phyloP scores from a whole-genome alignment of 2,797 vertebrate species.

The Silurus lanzhouensis region DNA sequence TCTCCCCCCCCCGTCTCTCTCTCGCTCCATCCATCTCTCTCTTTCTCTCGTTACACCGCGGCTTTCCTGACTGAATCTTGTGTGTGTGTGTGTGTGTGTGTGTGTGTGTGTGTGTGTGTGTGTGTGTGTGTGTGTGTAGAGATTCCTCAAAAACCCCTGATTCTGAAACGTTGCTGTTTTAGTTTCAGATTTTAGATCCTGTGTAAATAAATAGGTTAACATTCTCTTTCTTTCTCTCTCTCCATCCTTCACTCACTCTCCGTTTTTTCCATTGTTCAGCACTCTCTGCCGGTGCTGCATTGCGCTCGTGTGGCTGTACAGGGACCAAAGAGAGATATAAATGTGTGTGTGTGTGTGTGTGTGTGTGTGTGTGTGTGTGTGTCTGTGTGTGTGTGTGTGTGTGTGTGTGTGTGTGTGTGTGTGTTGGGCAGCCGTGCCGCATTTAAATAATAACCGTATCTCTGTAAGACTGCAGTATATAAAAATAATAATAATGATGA shows the following conservation, averaged over 20 bases:
- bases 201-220: background rate
- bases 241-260: background rate
- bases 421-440: constrained; percentile 2
- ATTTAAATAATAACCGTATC: background rate
- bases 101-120: background rate
- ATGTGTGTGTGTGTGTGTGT: constrained; percentile 6
- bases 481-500: background rate
- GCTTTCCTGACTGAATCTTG: background rate
- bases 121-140: background rate
- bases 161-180: constrained; percentile 5
- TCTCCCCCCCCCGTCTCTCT: background rate
- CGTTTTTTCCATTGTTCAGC: constrained; percentile 11
- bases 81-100: background rate
- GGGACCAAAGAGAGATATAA: constrained; percentile 43
- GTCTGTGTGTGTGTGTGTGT: constrained; percentile 3
- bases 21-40: background rate
- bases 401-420: background rate
- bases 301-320: constrained; percentile 52
- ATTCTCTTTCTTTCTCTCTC: background rate
- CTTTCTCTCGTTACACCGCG: background rate
- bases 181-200: background rate
- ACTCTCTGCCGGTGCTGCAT: constrained; percentile 51
- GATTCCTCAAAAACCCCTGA: background rate
- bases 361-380: background rate
- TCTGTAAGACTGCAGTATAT: background rate